Evolutionary conservation across 2,113 vertebrate genomes (phyloP).

Genomic region (Lepisosteus oculatus): DNA sequence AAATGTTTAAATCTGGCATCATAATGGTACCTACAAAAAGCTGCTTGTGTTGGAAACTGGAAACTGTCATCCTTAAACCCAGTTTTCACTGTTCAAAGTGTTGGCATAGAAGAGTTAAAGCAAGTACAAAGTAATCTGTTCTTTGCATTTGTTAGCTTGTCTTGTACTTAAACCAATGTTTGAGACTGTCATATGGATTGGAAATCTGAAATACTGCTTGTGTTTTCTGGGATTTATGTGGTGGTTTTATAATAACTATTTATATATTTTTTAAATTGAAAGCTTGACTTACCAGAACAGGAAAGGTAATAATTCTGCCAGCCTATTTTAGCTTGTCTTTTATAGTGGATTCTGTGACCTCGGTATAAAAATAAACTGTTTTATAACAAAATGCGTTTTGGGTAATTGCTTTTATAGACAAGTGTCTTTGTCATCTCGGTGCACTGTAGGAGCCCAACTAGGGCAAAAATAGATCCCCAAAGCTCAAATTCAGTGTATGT

Average conservation of each 20-base stretch:
- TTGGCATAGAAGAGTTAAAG: too few species aligned
- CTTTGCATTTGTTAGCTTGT: slow-evolving; percentile 10
- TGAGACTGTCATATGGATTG: slow-evolving; percentile 18
- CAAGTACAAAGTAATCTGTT: slow-evolving; percentile 31
- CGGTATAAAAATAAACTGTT: slow-evolving; percentile 22
- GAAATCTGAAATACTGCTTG: slow-evolving; percentile 37
- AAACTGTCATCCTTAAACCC: too few species aligned
- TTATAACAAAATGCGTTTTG: slow-evolving; percentile 23
- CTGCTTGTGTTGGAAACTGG: too few species aligned
- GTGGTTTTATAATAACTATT: slow-evolving; percentile 58
- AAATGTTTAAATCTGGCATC: too few species aligned
- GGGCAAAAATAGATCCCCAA: neutral
- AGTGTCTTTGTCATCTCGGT: slow-evolving; percentile 7
- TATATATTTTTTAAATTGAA: slow-evolving; percentile 49
- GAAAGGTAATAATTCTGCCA: slow-evolving; percentile 44
- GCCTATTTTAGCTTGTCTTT: slow-evolving; percentile 29
- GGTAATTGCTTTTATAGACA: slow-evolving; percentile 25
- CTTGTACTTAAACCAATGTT: slow-evolving; percentile 20
- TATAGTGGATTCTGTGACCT: slow-evolving; percentile 20
- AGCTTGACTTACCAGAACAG: slow-evolving; percentile 47
- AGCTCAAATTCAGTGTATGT: too few species aligned
- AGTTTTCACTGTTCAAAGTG: too few species aligned
- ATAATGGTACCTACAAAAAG: too few species aligned
- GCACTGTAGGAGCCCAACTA: neutral
- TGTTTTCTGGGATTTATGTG: slow-evolving; percentile 30